Evolutionary conservation across 23 tunicate genomes (phyloP), one percentile per base, ranked within the genome.

Genomic region (Trididemnum nubilum): DNA sequence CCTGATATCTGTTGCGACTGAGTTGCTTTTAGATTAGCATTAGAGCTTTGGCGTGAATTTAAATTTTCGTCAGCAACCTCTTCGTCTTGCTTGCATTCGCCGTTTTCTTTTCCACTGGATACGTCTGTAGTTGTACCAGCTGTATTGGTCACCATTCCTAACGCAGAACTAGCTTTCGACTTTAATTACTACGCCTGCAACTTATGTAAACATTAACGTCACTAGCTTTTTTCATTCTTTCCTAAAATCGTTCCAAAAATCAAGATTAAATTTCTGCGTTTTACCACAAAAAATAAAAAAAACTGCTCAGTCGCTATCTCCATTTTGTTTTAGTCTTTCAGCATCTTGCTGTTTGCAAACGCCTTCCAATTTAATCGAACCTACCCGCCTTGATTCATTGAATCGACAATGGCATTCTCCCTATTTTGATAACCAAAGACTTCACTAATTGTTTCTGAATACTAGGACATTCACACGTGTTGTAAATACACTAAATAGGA

Each of bases 381-480:
- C 9, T 30, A 31, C 74, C 7, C 74, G 9, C 7, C 74, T 67
- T 34, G 65, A 77, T 65, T 79, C 77, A 85, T 78, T 79, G 90
- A 77, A 61, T 60, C 73, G 84, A 85, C 90, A 85, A 78, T 85
- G 84, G 90, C 84, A 69, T 85, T 85, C 84, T 85, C 84, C 90
- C 90, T 80, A 87, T 87, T 80, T 80, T 87, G 91, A 87, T 87
- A 87, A 87, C 91, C 85, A 87, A 49, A 81, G 82, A 77, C 91
- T 87, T 87, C 85, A 51, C 91, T 87, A 87, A 87, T 87, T 87
- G 91, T 87, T 87, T 81, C 91, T 78, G 85, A 87, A 87, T 86
- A 73, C 91, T 80, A 79, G 91, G 90, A 76, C 79, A 73, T 81
- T 63, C 73, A 72, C 91, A 87, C 91, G 91, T 86, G 90, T 80